Evolutionary conservation across 2,888 invertebrate genomes (phyloP), one percentile per base, ranked within the genome.

Genomic region (Agrenia bidenticulata): DNA sequence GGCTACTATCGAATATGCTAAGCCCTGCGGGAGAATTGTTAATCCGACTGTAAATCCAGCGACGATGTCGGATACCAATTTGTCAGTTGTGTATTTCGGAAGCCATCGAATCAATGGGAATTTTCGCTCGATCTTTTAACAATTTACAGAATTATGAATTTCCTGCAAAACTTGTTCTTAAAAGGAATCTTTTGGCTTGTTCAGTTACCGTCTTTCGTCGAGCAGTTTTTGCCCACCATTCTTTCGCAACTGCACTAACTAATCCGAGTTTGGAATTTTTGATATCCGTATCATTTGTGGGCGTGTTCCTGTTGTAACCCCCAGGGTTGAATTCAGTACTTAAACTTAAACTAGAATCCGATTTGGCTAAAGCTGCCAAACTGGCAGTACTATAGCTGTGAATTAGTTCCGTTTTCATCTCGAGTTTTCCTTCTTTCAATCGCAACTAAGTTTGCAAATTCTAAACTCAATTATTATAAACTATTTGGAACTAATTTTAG

Each of bases 1-100:
- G 27, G 93, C 95, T 63, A 95, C 82, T 15, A 90, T 89, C 7
- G 32, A 4, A 32, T 32, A 32, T 32, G 32, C 32, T n/a, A n/a
- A n/a, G n/a, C n/a, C n/a, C n/a, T 69, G 37, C 21, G 75, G 75
- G n/a, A 75, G 57, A 37, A 75, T 75, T 0, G 75, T 75, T 15
- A 75, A 50, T 5, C 75, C 75, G 19, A 73, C 73, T 1, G 73
- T 73, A 39, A 73, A 70, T 1, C 69, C 66, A 41, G 73, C 75
- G 49, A 75, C 67, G 4, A 75, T 64, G 32, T 75, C 75, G 0
- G 72, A 69, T 1, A 75, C 60, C 1, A 75, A 64, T 45, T 69
- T 73, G 19, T 75, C 73, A 1, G 68, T 63, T 11, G 55, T 69
- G 56, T 75, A 75, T 37, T 73, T 41, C 2, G 75, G 75, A 5